Conservation (phyloP, 1,140 invertebrate genomes). For the Ceratitis capitata region DNA sequence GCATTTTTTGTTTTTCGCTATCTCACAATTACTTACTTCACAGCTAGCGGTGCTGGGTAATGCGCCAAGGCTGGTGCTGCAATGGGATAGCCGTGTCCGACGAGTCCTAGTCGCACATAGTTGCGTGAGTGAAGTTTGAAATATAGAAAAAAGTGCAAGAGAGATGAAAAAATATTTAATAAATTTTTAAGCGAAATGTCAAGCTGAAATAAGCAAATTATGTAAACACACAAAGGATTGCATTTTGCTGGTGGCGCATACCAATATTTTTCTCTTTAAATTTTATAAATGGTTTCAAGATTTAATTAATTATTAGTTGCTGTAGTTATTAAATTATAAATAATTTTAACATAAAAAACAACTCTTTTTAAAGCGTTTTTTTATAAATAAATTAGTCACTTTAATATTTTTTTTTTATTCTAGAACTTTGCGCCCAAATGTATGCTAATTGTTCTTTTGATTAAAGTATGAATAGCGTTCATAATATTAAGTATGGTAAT, state of each 20-base stretch:
- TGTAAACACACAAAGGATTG: neutral
- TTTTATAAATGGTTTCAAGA: too few relatives aligned
- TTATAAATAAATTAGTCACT: too few relatives aligned
- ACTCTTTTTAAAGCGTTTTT: too few relatives aligned
- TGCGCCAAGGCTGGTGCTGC: slow-evolving; percentile 52
- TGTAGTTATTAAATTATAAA: too few relatives aligned
- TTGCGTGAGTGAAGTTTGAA: neutral
- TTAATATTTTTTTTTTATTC: too few relatives aligned
- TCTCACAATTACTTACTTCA: neutral
- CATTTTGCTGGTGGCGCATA: neutral
- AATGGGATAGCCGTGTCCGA: slow-evolving; percentile 48
- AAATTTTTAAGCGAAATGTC: neutral
- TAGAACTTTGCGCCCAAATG: neutral
- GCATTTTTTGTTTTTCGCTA: neutral
- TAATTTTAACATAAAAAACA: too few relatives aligned
- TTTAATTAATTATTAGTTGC: too few relatives aligned
- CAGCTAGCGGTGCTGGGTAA: neutral
- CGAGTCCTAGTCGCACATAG: slow-evolving; percentile 45
- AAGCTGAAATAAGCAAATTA: neutral
- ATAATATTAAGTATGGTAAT: too few relatives aligned
- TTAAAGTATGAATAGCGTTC: too few relatives aligned
- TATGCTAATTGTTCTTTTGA: too few relatives aligned
- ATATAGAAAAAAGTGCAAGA: neutral
- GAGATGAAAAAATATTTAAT: neutral
- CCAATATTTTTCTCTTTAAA: too few relatives aligned